Base-by-base conservation (phyloP, 2,797 vertebrate genomes). In the Hoplostethus mediterraneus region DNA sequence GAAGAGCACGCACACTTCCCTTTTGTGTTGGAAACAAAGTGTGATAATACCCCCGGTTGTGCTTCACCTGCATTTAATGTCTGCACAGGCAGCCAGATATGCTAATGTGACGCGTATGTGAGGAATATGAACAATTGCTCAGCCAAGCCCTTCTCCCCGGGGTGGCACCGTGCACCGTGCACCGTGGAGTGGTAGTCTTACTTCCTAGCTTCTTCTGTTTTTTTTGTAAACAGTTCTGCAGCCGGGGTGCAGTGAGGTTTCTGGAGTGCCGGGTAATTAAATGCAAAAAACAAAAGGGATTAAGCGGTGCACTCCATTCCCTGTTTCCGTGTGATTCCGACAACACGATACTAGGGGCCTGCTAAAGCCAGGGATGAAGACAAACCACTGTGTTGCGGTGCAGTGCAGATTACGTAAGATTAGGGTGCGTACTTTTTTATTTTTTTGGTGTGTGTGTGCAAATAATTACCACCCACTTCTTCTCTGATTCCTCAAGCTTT, bases 51-150 rank as follows among this genome's bases (percentile, higher is more conserved):
- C 81, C 28, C 65, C n/a, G 81, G 71, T 54, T 77, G 80, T 78
- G 88, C 87, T 83, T 90, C 87, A 90, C 89, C 89, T 91, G 86
- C 80, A 83, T 85, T 90, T 89, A 86, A 80, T 83, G 89, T 89
- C 88, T 80, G 83, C 75, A 84, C 83, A 84, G 81, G 82, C 71
- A 87, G 90, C 84, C 90, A 90, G 88, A 86, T 90, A 93, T 92
- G 91, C 86, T 91, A 93, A 92, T 91, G 86, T 76, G 70, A 83
- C 63, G 79, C 51, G 78, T 82, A 73, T 88, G 83, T 84, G 91
- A 87, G 80, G 59, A 73, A 84, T 59, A 78, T 86, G 83, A 89
- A 87, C 83, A 85, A 90, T 90, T 79, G 75, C 70, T 77, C 80
- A 88, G 85, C 85, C 91, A 78, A 88, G 85, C 85, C 80, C 79